Conservation (phyloP, 1,140 invertebrate species). For the Protaetia brevitarsis region DNA sequence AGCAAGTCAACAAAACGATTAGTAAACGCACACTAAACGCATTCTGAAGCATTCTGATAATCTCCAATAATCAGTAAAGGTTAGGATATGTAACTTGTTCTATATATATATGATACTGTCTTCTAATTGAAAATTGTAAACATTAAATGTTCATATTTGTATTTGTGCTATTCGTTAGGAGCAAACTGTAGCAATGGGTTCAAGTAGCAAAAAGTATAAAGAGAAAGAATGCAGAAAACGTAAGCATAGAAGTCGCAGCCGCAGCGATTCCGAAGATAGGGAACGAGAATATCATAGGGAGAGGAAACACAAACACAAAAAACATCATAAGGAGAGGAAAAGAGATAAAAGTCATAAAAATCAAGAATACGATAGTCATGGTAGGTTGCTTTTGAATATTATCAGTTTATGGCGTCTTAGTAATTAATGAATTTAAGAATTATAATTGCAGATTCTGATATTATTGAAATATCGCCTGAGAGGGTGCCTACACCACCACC, state of each 20-base stretch:
- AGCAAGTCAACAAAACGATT: too few species aligned
- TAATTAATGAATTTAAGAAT: conserved; percentile 26
- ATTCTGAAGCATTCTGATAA: too few species aligned
- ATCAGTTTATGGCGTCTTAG: background rate
- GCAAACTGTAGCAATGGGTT: conserved; percentile 54
- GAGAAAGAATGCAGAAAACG: conserved; percentile 51
- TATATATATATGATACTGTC: too few species aligned
- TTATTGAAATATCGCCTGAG: conserved; percentile 43
- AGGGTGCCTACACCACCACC: conserved; percentile 39
- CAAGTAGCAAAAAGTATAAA: conserved; percentile 55
- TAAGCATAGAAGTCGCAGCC: conserved; percentile 53
- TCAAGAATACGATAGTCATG: conserved; percentile 56
- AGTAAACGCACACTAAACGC: too few species aligned
- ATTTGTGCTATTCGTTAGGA: too few species aligned
- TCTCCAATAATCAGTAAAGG: too few species aligned
- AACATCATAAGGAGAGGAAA: conserved; percentile 58
- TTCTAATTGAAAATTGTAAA: too few species aligned
- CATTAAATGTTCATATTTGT: too few species aligned
- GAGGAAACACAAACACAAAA: conserved; percentile 59
- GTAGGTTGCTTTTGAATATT: conserved; percentile 47
- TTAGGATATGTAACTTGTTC: too few species aligned
- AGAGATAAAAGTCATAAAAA: conserved; percentile 49
- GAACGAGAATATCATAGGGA: conserved; percentile 53
- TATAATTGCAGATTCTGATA: conserved; percentile 42
- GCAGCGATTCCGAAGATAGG: conserved; percentile 40